Conservation (phyloP, 2,113 vertebrate species). For the Pteronura brasiliensis region DNA sequence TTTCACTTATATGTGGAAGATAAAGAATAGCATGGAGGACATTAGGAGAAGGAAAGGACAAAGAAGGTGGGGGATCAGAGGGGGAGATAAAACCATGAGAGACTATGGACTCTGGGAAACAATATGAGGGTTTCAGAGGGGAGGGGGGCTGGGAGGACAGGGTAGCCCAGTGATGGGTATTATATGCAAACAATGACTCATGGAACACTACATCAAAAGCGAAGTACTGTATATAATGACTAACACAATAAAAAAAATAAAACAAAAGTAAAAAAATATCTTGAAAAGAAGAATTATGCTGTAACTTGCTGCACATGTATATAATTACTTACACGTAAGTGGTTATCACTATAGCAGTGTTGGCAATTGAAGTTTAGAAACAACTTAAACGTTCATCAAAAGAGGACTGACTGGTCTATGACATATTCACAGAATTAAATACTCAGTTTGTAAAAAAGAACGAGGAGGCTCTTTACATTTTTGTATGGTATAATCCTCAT, state of each 20-base stretch:
- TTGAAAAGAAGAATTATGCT: neutral
- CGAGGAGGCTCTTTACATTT: neutral
- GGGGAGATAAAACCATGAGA: too few species aligned
- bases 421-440: rapidly evolving
- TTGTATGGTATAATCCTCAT: neutral
- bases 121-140: too few species aligned
- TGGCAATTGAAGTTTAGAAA: neutral
- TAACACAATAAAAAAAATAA: neutral
- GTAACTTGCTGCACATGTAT: neutral
- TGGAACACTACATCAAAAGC: neutral
- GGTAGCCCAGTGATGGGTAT: too few species aligned
- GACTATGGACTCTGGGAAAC: too few species aligned
- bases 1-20: too few species aligned
- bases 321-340: too few species aligned
- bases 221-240: neutral
- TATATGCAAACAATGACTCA: too few species aligned
- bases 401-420: neutral
- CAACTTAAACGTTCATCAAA: neutral
- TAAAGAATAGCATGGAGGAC: too few species aligned
- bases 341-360: neutral
- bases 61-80: too few species aligned
- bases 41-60: too few species aligned
- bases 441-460: neutral
- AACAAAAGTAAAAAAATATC: neutral
- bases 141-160: too few species aligned